These are phyloP conservation scores for Spodoptera frugiperda DNA, from an alignment of 1,140 invertebrate genomes.

Conservation along the genomic window DNA sequence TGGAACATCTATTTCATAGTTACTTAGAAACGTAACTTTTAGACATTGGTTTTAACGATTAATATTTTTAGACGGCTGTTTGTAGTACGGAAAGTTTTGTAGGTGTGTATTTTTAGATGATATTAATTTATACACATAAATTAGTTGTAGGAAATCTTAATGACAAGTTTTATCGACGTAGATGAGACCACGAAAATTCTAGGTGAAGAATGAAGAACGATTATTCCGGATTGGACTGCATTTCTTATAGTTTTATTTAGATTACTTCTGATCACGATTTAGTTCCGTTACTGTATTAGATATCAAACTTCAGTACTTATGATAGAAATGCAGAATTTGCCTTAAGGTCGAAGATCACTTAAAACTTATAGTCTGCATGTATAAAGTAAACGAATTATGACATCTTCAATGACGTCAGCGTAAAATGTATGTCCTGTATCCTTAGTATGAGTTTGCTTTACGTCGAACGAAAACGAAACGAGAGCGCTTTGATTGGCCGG, in stretches of 20 bases:
- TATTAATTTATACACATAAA: slow-evolving; percentile 52
- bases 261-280: background rate
- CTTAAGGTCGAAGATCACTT: too few species aligned
- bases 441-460: too few species aligned
- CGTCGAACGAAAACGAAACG: too few species aligned
- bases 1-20: slow-evolving; percentile 35
- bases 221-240: slow-evolving; percentile 1
- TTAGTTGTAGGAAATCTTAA: slow-evolving; percentile 21
- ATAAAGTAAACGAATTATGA: too few species aligned
- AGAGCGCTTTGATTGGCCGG: too few species aligned
- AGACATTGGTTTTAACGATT: slow-evolving; percentile 63
- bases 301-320: background rate
- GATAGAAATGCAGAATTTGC: too few species aligned
- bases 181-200: background rate
- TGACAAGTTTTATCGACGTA: slow-evolving; percentile 3
- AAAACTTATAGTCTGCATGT: too few species aligned
- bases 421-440: too few species aligned
- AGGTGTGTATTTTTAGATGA: slow-evolving; percentile 56
- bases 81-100: slow-evolving; percentile 68
- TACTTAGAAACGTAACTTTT: slow-evolving; percentile 53
- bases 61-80: slow-evolving; percentile 76
- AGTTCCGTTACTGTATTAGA: background rate
- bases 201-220: slow-evolving; percentile 1
- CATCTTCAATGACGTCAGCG: too few species aligned
- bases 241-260: background rate